These are phyloP conservation scores for Eristalis arbustorum DNA, from an alignment of 2,888 invertebrate genomes.

Conservation along the genomic window DNA sequence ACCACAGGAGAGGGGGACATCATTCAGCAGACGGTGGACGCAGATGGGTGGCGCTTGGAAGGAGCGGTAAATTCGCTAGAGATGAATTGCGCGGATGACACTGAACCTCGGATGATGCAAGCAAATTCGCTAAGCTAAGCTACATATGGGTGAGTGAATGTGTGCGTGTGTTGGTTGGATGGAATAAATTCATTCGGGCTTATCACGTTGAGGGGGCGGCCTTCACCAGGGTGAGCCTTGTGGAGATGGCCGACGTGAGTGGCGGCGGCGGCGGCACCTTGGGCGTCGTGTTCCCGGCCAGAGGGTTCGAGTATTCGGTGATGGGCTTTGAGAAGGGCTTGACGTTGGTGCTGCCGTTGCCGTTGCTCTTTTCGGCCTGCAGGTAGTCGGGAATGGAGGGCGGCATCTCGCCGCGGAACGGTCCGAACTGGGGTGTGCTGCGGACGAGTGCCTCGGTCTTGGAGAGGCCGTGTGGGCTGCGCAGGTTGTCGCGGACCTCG, in stretches of 20 bases:
- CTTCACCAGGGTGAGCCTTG: conserved; percentile 55
- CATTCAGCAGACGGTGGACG: not conserved
- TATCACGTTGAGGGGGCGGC: conserved; percentile 48
- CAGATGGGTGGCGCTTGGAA: not conserved
- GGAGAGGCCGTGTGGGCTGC: conserved; percentile 77
- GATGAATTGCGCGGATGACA: conserved; percentile 21
- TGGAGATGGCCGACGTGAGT: conserved; percentile 35
- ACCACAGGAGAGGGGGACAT: conserved; percentile 18
- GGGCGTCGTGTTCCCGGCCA: conserved; percentile 39
- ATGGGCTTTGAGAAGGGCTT: conserved; percentile 73
- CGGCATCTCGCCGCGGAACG: conserved; percentile 88
- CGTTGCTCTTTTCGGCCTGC: conserved; percentile 75
- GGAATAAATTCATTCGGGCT: conserved; percentile 22
- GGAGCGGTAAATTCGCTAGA: not conserved
- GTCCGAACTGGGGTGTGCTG: conserved; percentile 86
- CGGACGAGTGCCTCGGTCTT: conserved; percentile 84
- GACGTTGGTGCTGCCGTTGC: not conserved
- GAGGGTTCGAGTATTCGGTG: conserved; percentile 74
- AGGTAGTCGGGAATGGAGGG: conserved; percentile 82
- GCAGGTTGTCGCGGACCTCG: conserved; percentile 73
- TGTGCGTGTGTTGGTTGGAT: not conserved
- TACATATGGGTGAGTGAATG: not conserved
- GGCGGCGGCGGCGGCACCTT: conserved; percentile 3
- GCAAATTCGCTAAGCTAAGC: conserved; percentile 41
- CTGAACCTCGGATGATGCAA: not conserved